phyloP scores from a whole-genome alignment of 2,888 invertebrate genomes.

The Drosophila nigritarsus region DNA sequence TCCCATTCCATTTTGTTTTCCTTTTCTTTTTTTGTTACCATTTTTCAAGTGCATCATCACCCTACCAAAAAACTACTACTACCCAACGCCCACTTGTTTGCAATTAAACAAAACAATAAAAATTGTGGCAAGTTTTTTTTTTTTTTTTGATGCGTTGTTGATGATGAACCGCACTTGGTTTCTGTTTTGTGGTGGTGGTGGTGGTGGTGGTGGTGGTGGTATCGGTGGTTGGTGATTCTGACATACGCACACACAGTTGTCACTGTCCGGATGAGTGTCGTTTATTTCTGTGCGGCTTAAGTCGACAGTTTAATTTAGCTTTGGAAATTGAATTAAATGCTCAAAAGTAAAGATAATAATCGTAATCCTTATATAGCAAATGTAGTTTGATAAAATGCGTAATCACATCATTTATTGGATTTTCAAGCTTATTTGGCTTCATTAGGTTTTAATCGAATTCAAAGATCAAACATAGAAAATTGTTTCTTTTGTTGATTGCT shows the following conservation, averaged over 20 bases:
- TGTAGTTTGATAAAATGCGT: constrained; percentile 37
- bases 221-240: constrained; percentile 21
- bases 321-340: constrained; percentile 65
- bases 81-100: constrained; percentile 61
- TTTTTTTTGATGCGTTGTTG: constrained; percentile 7
- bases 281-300: constrained; percentile 57
- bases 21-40: constrained; percentile 51
- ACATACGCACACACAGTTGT: constrained; percentile 59
- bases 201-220: constrained; percentile 29
- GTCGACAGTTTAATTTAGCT: constrained; percentile 79
- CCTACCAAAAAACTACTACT: constrained; percentile 22
- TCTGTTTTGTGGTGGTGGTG: constrained; percentile 23
- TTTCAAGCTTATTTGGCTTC: constrained; percentile 77
- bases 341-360: constrained; percentile 58
- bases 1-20: constrained; percentile 4
- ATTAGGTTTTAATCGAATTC: constrained; percentile 77
- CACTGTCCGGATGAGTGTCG: constrained; percentile 78
- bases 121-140: constrained; percentile 52
- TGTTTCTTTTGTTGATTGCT: neutral
- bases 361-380: constrained; percentile 41
- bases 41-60: constrained; percentile 71
- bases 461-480: constrained; percentile 36
- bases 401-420: constrained; percentile 76
- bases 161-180: constrained; percentile 23
- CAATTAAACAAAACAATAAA: constrained; percentile 78